Evolutionary conservation across 2,797 vertebrate genomes (phyloP), one percentile per base, ranked within the genome.

Genomic region (Cuculus canorus): DNA sequence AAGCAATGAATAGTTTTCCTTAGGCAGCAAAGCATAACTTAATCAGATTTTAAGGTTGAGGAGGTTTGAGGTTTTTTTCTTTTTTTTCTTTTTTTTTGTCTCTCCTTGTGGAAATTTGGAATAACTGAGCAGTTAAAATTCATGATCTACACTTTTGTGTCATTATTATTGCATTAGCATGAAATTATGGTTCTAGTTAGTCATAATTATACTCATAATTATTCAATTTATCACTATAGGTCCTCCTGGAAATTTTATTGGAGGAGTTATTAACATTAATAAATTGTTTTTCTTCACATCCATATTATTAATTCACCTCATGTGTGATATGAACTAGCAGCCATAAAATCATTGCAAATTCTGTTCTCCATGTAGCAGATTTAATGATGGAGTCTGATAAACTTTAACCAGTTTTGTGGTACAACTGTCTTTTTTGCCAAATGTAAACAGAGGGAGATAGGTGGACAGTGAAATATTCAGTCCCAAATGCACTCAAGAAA

Each of bases 81-180:
- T 21, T 8, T 16, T 75, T 25, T 33, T 24, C 48, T 41, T 7
- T 68, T 76, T 79, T 66, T 78, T 81, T 7, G 15, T 65, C 50
- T 91, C 59, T 84, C 88, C 95, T 97, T 92, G 82, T 96, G 93
- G 95, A 98, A 97, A 95, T 97, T 96, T 97, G 91, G 92, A 98
- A 97, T 98, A 97, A 97, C 95, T 32, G 90, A 97, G 96, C 97
- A 96, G 97, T 98, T 98, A 98, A 98, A 98, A 98, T 98, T 98
- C 97, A 98, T 97, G 98, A 97, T 97, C 98, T 97, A 97, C 96
- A 97, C 96, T 98, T 98, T 97, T 95, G 93, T 98, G 97, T 96
- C 97, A 98, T 98, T 98, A 98, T 97, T 98, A 98, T 98, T 98
- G 93, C 97, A 98, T 98, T 98, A 98, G 97, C 97, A 97, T 97